Conservation (phyloP, 2,888 invertebrate species). For the Drosophila ustulata region DNA sequence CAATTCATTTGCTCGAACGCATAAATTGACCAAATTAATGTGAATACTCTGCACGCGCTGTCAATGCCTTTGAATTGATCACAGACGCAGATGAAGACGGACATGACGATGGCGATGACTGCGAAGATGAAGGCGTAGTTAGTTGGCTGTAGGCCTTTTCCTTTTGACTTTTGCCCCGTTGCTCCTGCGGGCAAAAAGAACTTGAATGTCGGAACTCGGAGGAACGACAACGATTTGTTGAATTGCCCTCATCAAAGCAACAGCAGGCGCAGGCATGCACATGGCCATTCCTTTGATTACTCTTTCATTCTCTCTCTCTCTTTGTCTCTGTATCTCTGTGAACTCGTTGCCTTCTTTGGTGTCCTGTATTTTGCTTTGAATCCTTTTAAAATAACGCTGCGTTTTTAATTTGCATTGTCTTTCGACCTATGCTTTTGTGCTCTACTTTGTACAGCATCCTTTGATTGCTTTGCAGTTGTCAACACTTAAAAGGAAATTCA, state of each 20-base stretch:
- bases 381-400: constrained; percentile 41
- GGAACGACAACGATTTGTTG: constrained; percentile 67
- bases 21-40: constrained; percentile 76
- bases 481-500: constrained; percentile 52
- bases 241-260: constrained; percentile 79
- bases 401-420: constrained; percentile 64
- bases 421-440: constrained; percentile 15
- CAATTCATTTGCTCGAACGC: constrained; percentile 24
- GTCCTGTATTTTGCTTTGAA: constrained; percentile 15
- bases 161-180: constrained; percentile 27
- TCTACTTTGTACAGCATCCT: neutral
- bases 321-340: neutral
- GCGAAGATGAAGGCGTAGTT: neutral
- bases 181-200: neutral
- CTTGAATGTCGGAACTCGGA: neutral
- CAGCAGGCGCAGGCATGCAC: constrained; percentile 68
- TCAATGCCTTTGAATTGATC: constrained; percentile 15
- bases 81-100: neutral
- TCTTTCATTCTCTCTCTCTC: constrained; percentile 10
- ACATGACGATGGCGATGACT: neutral
- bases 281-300: constrained; percentile 54
- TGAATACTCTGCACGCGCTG: constrained; percentile 55
- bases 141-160: neutral
- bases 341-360: neutral
- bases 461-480: constrained; percentile 34